Evolutionary conservation across 2,888 invertebrate species (phyloP).

Genomic region (Achlya flavicornis): DNA sequence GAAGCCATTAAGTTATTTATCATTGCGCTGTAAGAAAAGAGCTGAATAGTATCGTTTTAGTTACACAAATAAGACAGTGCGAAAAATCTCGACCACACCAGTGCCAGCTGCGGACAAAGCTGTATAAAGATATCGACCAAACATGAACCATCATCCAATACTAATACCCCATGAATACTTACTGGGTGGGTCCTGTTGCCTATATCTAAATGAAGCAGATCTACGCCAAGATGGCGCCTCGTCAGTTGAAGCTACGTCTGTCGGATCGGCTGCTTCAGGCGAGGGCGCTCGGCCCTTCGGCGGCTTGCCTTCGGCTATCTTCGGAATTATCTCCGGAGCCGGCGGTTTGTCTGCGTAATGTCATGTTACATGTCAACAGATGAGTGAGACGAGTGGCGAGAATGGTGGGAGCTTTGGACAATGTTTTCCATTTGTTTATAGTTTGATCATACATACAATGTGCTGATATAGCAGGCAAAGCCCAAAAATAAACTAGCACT

Average conservation of each 20-base stretch:
- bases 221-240: conserved; percentile 78
- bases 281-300: conserved; percentile 71
- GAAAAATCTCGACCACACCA: not conserved
- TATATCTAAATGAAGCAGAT: conserved; percentile 67
- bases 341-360: conserved; percentile 62
- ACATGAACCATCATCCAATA: not conserved
- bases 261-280: conserved; percentile 55
- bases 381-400: conserved; percentile 21
- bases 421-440: conserved; percentile 2
- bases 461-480: no score
- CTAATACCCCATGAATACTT: conserved; percentile 40
- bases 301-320: conserved; percentile 74
- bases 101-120: not conserved
- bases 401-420: conserved; percentile 10
- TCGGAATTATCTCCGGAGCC: conserved; percentile 63
- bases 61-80: not conserved
- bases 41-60: not conserved
- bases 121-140: not conserved
- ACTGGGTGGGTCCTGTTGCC: conserved; percentile 63
- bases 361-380: conserved; percentile 26
- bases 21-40: no score
- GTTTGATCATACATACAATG: not conserved
- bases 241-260: conserved; percentile 46
- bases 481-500: no score
- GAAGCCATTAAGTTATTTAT: no score